phyloP scores from a whole-genome alignment of 2,797 vertebrate species.

The Anas acuta region DNA sequence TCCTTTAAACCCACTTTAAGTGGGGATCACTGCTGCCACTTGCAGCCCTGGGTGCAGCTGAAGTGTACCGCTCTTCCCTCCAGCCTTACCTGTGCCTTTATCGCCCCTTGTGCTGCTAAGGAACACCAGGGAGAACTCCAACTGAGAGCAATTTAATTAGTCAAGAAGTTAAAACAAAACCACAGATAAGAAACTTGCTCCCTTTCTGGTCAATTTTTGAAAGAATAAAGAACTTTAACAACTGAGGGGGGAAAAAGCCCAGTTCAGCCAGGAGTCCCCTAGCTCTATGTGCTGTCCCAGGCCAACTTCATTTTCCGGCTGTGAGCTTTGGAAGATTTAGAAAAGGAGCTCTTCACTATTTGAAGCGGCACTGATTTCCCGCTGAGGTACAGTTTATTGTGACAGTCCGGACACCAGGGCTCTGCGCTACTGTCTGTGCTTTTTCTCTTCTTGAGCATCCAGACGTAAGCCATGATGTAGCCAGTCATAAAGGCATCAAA shows the following conservation, averaged over 20 bases:
- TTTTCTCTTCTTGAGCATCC: constrained; percentile 67
- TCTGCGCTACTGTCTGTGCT: background rate
- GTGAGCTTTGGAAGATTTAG: constrained; percentile 92
- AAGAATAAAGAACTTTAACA: background rate
- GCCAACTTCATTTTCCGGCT: constrained; percentile 89
- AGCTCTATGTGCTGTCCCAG: constrained; percentile 76
- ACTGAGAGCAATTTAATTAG: background rate
- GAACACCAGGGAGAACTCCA: background rate
- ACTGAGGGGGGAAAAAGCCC: background rate
- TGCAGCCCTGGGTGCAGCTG: background rate
- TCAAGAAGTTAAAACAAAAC: constrained; percentile 7
- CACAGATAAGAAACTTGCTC: background rate
- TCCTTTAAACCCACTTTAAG: background rate
- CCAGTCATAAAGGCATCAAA: constrained; percentile 99
- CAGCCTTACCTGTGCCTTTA: background rate
- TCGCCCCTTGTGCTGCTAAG: background rate
- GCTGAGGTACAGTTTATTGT: constrained; percentile 95
- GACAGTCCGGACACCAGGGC: constrained; percentile 82
- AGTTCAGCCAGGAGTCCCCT: background rate
- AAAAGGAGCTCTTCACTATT: constrained; percentile 92
- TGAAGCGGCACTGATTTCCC: constrained; percentile 92
- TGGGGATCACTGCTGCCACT: background rate
- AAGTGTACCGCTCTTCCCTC: background rate
- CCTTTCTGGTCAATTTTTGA: background rate
- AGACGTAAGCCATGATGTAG: constrained; percentile 89